Evolutionary conservation across 2,113 vertebrate species (phyloP).

Genomic region (Pseudopipra pipra): DNA sequence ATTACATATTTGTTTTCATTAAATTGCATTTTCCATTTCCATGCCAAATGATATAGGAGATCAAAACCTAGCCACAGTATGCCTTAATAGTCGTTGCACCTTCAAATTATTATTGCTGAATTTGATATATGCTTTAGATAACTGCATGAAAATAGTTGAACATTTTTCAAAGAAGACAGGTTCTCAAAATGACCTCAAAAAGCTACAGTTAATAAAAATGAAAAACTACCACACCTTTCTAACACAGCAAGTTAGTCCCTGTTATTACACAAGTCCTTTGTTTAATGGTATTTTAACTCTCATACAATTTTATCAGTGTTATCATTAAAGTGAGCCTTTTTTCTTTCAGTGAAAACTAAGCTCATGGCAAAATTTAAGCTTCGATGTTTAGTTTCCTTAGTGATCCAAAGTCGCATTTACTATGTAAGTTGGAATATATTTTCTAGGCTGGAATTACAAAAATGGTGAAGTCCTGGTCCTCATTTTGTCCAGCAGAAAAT

Average conservation of each 20-base stretch:
- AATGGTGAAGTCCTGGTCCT: neutral
- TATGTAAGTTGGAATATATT: neutral
- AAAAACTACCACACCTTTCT: neutral
- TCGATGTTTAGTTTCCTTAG: neutral
- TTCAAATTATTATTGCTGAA: constrained; percentile 18
- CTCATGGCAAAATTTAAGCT: neutral
- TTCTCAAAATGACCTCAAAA: constrained; percentile 5
- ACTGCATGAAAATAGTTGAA: constrained; percentile 11
- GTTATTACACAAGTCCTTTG: neutral
- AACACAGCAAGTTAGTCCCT: neutral
- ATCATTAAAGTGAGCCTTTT: neutral
- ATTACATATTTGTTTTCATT: constrained; percentile 39
- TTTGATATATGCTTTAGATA: constrained; percentile 11
- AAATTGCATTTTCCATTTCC: constrained; percentile 17
- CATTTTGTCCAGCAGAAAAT: neutral
- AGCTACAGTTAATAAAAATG: neutral
- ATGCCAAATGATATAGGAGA: neutral
- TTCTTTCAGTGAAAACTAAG: neutral
- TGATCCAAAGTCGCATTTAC: neutral
- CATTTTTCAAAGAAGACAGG: constrained; percentile 2
- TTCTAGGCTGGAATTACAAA: neutral
- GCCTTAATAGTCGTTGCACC: neutral
- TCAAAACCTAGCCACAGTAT: neutral
- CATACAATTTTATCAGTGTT: neutral
- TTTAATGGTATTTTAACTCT: neutral